Conservation (phyloP, 1,140 invertebrate genomes). For the Dendrolimus punctatus region DNA sequence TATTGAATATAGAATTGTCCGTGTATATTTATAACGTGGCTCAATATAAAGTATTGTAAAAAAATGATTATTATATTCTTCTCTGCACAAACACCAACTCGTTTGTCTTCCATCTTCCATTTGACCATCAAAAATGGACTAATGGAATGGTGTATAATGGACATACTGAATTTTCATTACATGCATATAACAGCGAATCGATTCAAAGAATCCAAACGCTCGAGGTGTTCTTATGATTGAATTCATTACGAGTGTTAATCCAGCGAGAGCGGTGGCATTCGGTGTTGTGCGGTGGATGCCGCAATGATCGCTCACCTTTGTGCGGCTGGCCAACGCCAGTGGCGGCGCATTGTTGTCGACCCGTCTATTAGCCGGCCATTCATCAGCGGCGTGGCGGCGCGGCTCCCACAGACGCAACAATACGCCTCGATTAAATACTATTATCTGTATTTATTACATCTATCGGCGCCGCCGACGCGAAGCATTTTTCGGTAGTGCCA, state of each 20-base stretch:
- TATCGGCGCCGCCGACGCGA: slow-evolving; percentile 25
- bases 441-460: slow-evolving; percentile 44
- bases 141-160: no score
- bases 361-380: slow-evolving; percentile 36
- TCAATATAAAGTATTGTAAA: no score
- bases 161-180: no score
- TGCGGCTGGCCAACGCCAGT: slow-evolving; percentile 6
- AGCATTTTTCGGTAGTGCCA: slow-evolving; percentile 6
- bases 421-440: slow-evolving; percentile 37
- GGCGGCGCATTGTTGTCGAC: slow-evolving; percentile 23
- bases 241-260: slow-evolving; percentile 8
- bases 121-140: neutral
- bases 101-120: neutral
- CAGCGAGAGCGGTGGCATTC: slow-evolving; percentile 13
- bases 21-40: no score
- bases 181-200: no score
- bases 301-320: slow-evolving; percentile 21
- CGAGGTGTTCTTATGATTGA: no score
- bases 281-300: no score
- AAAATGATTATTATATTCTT: no score
- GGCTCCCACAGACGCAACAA: slow-evolving; percentile 25
- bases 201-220: no score
- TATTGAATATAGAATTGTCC: no score
- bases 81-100: no score
- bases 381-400: slow-evolving; percentile 21